Percentiles rank a stretch among this genome's conserved stretches.
These are phyloP conservation scores for Aradus depressus DNA, from an alignment of 2,888 invertebrate species.

Conservation along the genomic window DNA sequence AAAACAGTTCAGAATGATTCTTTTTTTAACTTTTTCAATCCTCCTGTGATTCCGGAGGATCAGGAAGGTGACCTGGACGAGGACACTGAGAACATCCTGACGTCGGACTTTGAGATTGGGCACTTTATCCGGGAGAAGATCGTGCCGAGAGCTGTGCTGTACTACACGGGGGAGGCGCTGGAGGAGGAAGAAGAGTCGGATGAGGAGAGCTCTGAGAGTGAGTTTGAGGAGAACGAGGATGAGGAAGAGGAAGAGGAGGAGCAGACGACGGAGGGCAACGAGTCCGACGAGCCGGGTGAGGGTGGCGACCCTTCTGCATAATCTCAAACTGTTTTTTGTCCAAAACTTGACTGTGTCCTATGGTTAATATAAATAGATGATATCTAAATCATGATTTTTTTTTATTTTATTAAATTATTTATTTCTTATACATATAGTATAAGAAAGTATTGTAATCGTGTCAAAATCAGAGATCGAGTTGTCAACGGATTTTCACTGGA, in stretches of 20 bases:
- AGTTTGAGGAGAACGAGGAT: conserved; percentile 61
- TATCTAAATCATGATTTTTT: too few relatives aligned
- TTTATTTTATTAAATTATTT: too few relatives aligned
- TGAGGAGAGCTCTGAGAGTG: conserved; percentile 43
- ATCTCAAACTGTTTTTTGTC: too few relatives aligned
- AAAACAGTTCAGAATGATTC: conserved; percentile 94
- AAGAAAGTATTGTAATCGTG: too few relatives aligned
- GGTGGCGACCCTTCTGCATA: too few relatives aligned
- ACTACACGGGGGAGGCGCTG: conserved; percentile 74
- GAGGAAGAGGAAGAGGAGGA: conserved; percentile 50
- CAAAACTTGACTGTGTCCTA: too few relatives aligned
- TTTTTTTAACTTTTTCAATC: conserved; percentile 98
- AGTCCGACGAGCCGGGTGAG: too few relatives aligned
- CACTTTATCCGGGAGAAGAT: conserved; percentile 94
- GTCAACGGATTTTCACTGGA: too few relatives aligned
- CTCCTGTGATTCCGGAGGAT: conserved; percentile 74
- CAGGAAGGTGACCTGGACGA: conserved; percentile 68
- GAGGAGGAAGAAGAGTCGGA: conserved; percentile 20
- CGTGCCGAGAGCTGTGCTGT: conserved; percentile 89
- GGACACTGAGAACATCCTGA: conserved; percentile 69
- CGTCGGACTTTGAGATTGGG: conserved; percentile 95
- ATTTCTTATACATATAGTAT: too few relatives aligned
- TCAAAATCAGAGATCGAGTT: too few relatives aligned
- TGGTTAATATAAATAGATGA: too few relatives aligned
- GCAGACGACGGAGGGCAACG: too few relatives aligned